Percentiles rank a stretch among this genome's conserved stretches.
Evolutionary conservation across 2,113 vertebrate species (phyloP).

Genomic region (Scartelaos histophorus): DNA sequence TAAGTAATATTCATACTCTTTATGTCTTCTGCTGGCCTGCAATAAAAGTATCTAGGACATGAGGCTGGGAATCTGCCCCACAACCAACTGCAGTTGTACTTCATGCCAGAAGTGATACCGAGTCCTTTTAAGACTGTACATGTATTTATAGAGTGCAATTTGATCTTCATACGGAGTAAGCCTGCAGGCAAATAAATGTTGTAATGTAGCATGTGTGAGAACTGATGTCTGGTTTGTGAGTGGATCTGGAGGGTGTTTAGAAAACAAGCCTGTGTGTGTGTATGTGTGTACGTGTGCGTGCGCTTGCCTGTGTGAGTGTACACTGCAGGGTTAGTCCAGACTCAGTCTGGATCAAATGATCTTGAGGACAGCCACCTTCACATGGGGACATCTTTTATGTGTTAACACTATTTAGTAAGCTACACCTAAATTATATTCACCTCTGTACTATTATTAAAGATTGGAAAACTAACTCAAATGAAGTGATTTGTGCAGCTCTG

Average conservation of each 20-base stretch:
- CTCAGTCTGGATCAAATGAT: conserved; percentile 44
- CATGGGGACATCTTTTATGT: background rate
- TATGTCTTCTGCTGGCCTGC: background rate
- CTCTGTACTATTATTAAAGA: background rate
- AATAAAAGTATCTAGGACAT: background rate
- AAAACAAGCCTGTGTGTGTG: conserved; percentile 1
- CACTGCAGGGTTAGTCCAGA: conserved; percentile 8
- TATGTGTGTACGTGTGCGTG: conserved; percentile 12
- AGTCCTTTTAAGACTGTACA: conserved; percentile 49
- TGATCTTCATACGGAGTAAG: conserved; percentile 46
- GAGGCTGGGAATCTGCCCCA: conserved; percentile 41
- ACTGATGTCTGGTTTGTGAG: conserved; percentile 33
- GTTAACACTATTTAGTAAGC: background rate
- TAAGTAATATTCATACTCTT: background rate
- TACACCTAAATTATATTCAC: background rate
- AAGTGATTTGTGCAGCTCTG: conserved; percentile 41
- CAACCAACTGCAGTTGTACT: conserved; percentile 52
- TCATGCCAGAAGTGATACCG: conserved; percentile 45
- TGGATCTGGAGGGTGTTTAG: conserved; percentile 5
- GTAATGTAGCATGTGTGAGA: conserved; percentile 44
- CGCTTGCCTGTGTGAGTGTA: conserved; percentile 11
- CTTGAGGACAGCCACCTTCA: background rate
- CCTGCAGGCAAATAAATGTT: conserved; percentile 39
- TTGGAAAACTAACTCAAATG: conserved; percentile 20
- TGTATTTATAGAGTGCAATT: conserved; percentile 68